Evolutionary conservation across 1,140 invertebrate species (phyloP).

Genomic region (Paracyclopina nana): DNA sequence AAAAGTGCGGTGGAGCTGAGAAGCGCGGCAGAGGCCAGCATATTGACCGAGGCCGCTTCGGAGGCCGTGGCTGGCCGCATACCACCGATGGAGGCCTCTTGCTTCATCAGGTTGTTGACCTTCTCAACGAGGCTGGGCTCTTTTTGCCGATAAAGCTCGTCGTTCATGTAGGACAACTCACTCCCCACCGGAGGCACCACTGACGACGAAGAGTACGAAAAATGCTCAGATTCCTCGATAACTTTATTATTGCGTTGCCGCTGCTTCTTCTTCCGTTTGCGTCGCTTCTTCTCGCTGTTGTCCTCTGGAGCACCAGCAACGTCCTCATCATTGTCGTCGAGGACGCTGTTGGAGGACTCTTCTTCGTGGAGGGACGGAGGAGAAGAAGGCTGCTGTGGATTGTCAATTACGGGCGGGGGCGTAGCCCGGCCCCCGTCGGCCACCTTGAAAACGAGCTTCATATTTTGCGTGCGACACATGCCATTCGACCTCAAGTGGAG

Average conservation of each 20-base stretch:
- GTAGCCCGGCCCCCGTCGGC: neutral
- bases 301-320: neutral
- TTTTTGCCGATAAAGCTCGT: constrained; percentile 4
- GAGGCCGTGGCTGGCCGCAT: neutral
- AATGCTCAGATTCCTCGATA: too few relatives aligned
- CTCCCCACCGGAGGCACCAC: too few relatives aligned
- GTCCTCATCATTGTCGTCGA: neutral
- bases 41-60: neutral
- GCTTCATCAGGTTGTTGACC: constrained; percentile 8
- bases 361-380: neutral
- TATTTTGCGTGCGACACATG: constrained; percentile 70
- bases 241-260: too few relatives aligned
- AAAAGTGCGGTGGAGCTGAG: too few relatives aligned
- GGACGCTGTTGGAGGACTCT: neutral
- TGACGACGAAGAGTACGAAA: too few relatives aligned
- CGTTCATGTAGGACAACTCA: neutral
- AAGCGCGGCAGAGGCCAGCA: too few relatives aligned
- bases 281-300: neutral
- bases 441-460: constrained; percentile 88
- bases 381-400: neutral
- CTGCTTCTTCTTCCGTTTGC: neutral
- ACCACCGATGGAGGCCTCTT: constrained; percentile 4
- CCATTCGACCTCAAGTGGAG: constrained; percentile 70
- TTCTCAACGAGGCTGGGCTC: constrained; percentile 4
- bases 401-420: neutral